Percentiles rank a stretch among this genome's conserved stretches.
Conservation (phyloP, 1,140 invertebrate genomes). For the Atta colombica region DNA sequence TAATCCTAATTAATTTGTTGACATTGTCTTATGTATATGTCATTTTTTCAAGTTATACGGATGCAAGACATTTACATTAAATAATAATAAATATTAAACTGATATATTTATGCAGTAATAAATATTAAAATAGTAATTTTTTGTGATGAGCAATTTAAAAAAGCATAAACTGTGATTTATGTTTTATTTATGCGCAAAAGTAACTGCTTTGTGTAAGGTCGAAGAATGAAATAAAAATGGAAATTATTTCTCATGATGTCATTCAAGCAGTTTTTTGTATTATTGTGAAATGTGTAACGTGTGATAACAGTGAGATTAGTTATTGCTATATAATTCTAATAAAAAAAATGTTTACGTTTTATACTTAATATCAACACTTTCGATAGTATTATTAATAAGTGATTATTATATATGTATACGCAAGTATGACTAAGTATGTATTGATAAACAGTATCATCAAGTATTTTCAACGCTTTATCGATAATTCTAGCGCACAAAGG, state of each 20-base stretch:
- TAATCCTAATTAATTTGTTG: background rate
- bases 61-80: background rate
- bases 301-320: no score
- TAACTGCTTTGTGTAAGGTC: background rate
- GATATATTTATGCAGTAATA: background rate
- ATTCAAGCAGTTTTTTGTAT: background rate
- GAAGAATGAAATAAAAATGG: background rate
- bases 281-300: background rate
- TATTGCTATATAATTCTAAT: no score
- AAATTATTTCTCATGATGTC: background rate
- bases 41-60: background rate
- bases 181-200: conserved; percentile 29
- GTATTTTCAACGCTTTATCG: background rate
- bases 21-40: no score
- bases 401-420: no score
- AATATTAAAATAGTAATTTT: background rate
- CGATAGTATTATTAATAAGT: no score
- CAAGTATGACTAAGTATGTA: no score
- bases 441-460: no score
- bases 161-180: background rate
- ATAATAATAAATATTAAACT: background rate
- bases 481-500: background rate
- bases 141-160: background rate
- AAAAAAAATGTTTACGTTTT: no score
- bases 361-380: no score